Evolutionary conservation across 2,888 invertebrate genomes (phyloP), one percentile per base, ranked within the genome.

Genomic region (Hedya salicella): DNA sequence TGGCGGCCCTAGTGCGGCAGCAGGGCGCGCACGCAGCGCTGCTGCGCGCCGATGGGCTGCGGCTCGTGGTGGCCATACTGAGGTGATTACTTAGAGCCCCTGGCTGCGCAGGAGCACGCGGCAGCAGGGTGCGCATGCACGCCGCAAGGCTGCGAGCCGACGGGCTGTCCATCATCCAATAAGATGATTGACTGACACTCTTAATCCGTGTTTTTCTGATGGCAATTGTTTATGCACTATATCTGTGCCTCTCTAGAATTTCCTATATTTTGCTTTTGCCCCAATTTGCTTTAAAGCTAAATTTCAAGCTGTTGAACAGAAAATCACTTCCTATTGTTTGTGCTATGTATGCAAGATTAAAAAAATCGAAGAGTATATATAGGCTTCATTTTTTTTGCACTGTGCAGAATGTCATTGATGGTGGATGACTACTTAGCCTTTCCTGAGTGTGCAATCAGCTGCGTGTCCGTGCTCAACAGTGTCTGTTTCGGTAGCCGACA

Each of bases 81-180:
- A 87, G 91, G 91, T 91, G 73, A 57, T 11, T 13, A 9, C 14
- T 36, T n/a, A 25, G n/a, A 95, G 95, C 73, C 95, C 95, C 1
- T 94, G 94, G n/a, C 87, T 95, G 60, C 91, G 94, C 5, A 93
- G 95, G 72, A 95, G 95, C 53, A 95, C 95, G 36, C 82, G 95
- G 63, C 94, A 95, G 67, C 95, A 96, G 83, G 74, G 88, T 87
- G 44, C 91, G 94, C 17, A 75, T 94, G 39, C 95, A 95, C 72
- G 93, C 93, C 30, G 78, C 91, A 0, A 95, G 95, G 75, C 67
- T 95, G 14, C 91, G 93, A 54, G 86, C 89, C 53, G 89, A 93
- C 67, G 95, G 95, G 0, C 69, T 95, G 11, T 83, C 88, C 57
- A 76, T 94, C 49, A 84, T 93, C 53, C n/a, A n/a, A n/a, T n/a